phyloP scores from a whole-genome alignment of 2,113 vertebrate genomes.

The Raja brachyura region DNA sequence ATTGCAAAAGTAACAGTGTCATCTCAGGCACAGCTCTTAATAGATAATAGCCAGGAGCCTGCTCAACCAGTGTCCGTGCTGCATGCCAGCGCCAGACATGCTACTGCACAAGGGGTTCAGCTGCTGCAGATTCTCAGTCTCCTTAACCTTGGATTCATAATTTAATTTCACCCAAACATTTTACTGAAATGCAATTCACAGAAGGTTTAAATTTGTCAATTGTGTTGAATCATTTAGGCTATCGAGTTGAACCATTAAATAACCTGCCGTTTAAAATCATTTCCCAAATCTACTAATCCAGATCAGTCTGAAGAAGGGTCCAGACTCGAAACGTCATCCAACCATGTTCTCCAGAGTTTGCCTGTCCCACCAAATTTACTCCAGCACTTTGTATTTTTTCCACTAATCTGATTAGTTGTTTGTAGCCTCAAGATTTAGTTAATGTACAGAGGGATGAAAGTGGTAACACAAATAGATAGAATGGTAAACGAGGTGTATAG shows the following conservation, averaged over 20 bases:
- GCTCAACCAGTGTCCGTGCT: not conserved
- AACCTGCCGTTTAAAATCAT: not conserved
- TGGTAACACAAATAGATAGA: too few relatives aligned
- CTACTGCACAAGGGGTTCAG: not conserved
- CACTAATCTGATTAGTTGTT: not conserved
- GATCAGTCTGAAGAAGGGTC: too few relatives aligned
- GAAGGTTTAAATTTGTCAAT: not conserved
- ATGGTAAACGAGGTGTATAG: too few relatives aligned
- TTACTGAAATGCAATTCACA: not conserved
- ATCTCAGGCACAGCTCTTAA: not conserved
- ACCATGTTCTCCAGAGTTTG: too few relatives aligned
- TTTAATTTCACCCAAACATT: not conserved
- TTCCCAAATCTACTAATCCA: too few relatives aligned
- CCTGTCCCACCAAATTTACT: too few relatives aligned
- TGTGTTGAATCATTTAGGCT: too few relatives aligned
- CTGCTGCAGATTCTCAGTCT: not conserved
- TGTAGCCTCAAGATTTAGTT: not conserved
- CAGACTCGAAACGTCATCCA: too few relatives aligned
- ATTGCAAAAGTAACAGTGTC: too few relatives aligned
- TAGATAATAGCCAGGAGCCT: not conserved
- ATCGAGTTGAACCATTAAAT: not conserved
- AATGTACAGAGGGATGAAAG: too few relatives aligned
- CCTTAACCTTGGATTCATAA: not conserved
- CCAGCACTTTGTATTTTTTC: too few relatives aligned
- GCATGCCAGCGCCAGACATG: not conserved